Conservation (phyloP, 2,113 vertebrate species). For the Ophthalmotilapia sp. region DNA sequence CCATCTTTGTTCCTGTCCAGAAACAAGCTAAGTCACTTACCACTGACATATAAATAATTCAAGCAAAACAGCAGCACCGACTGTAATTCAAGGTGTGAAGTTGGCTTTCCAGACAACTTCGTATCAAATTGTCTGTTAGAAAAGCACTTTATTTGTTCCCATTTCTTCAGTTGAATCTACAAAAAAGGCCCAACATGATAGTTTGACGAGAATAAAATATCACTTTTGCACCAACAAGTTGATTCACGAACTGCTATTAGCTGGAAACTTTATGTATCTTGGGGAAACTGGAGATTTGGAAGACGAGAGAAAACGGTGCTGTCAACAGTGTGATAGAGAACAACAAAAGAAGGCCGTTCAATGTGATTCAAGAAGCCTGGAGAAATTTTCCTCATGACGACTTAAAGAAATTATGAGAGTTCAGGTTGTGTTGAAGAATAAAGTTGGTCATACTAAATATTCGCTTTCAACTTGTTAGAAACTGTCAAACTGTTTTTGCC, state of each 20-base stretch:
- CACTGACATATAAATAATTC: neutral
- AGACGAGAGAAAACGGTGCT: accelerated
- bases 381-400: neutral
- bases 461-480: neutral
- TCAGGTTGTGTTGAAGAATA: neutral
- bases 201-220: neutral
- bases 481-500: neutral
- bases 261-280: neutral
- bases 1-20: neutral
- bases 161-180: neutral
- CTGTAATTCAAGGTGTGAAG: neutral
- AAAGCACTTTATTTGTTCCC: neutral
- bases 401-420: neutral
- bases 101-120: neutral
- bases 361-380: neutral
- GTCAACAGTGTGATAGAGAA: accelerated
- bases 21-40: neutral
- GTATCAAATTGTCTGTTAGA: neutral
- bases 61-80: neutral
- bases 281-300: neutral
- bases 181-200: neutral
- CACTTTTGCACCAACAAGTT: neutral
- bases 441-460: neutral
- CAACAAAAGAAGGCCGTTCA: neutral
- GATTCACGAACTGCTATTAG: neutral